Percentiles rank a stretch among this genome's conserved stretches.
Evolutionary conservation across 1,140 invertebrate species (phyloP).

Genomic region (Bombus breviceps): DNA sequence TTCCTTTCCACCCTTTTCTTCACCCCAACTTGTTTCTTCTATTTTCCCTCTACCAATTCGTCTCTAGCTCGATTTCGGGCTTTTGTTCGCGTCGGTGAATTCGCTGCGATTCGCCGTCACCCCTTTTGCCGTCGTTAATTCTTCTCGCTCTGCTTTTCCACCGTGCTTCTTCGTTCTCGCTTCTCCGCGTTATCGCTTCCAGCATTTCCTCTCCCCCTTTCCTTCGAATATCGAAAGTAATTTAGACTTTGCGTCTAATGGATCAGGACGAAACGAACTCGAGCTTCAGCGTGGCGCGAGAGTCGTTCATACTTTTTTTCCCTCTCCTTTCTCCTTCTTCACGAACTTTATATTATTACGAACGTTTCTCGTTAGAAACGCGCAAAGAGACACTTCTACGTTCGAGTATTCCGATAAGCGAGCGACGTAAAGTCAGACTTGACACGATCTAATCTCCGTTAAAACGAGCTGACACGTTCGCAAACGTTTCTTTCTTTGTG

Average conservation of each 20-base stretch:
- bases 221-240: not conserved
- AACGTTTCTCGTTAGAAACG: no score
- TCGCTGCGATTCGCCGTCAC: slow-evolving; percentile 41
- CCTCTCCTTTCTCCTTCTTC: no score
- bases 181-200: no score
- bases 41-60: slow-evolving; percentile 24
- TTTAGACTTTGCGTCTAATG: not conserved
- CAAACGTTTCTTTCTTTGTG: not conserved
- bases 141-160: slow-evolving; percentile 28
- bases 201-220: not conserved
- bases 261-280: not conserved
- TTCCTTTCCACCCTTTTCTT: slow-evolving; percentile 34
- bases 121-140: slow-evolving; percentile 50
- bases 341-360: no score
- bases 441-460: no score
- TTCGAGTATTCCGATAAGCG: no score
- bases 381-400: no score
- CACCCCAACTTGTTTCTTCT: slow-evolving; percentile 23
- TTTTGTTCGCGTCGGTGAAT: slow-evolving; percentile 55
- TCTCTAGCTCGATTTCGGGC: slow-evolving; percentile 20
- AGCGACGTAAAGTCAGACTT: no score
- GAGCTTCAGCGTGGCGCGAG: not conserved
- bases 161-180: not conserved
- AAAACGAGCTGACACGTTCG: no score
- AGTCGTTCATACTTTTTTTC: no score